A percentile compares a stretch with the other conserved stretches of the same genome.
Conservation (phyloP, 2,797 vertebrate genomes). For the Mycteria americana region DNA sequence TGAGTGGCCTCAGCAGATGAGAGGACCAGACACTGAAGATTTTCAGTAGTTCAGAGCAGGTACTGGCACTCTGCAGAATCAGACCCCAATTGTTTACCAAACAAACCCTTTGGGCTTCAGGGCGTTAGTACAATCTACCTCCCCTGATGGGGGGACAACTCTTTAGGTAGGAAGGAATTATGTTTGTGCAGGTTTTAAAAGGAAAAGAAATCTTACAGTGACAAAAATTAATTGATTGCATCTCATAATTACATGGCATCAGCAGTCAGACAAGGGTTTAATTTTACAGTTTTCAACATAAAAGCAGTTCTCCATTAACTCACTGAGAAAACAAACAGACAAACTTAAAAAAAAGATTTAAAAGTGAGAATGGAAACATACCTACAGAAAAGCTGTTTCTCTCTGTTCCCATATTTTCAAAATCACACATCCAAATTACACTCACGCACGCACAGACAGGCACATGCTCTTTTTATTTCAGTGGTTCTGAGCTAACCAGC, state of each 20-base stretch:
- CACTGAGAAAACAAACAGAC: neutral
- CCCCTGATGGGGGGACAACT: neutral
- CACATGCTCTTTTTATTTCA: neutral
- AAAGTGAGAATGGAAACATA: conserved; percentile 11
- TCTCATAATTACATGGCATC: neutral
- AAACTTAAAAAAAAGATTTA: neutral
- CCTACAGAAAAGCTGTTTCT: neutral
- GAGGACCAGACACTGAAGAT: neutral
- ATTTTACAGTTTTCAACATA: conserved; percentile 17
- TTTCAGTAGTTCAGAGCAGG: conserved; percentile 3
- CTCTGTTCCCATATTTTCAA: neutral
- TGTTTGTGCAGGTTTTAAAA: neutral
- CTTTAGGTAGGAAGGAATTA: neutral
- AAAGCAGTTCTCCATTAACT: neutral
- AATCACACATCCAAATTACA: neutral
- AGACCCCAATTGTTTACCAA: neutral
- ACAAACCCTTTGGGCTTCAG: neutral
- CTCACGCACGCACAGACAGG: neutral
- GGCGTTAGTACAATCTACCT: neutral
- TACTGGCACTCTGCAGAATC: neutral
- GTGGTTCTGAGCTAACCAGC: neutral
- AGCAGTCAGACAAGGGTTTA: neutral
- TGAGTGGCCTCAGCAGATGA: conserved; percentile 5
- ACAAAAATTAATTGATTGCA: conserved; percentile 12
- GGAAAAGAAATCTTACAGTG: conserved; percentile 16